These are phyloP conservation scores for Erythrocercus mccallii DNA, from an alignment of 2,113 vertebrate genomes.

Conservation along the genomic window DNA sequence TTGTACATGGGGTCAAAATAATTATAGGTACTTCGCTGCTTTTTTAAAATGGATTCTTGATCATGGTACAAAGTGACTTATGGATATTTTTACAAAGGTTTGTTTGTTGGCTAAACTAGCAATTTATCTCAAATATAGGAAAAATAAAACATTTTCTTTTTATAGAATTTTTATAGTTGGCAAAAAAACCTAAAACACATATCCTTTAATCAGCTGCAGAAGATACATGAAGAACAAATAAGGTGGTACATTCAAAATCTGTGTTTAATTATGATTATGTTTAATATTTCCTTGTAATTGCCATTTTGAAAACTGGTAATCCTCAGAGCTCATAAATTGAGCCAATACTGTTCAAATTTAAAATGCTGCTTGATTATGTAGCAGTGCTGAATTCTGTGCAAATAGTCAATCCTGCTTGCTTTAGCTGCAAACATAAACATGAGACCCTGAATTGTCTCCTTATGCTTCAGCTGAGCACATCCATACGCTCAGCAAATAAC, in stretches of 20 bases:
- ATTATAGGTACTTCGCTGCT: background rate
- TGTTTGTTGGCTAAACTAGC: background rate
- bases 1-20: background rate
- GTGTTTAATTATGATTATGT: background rate
- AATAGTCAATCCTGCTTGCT: background rate
- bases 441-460: background rate
- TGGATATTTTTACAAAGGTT: background rate
- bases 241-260: background rate
- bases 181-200: background rate
- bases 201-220: background rate
- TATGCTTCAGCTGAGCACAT: background rate
- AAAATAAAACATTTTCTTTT: background rate
- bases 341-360: background rate
- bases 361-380: background rate
- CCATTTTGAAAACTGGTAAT: background rate
- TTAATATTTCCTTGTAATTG: background rate
- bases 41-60: background rate
- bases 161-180: background rate
- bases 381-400: background rate
- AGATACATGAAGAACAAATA: background rate
- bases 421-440: background rate
- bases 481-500: background rate
- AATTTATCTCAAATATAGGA: background rate
- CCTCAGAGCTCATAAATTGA: background rate
- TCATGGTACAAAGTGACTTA: background rate